Percentiles rank a stretch among this genome's conserved stretches.
Evolutionary conservation across 2,797 vertebrate genomes (phyloP).

Genomic region (Carduelis carduelis): DNA sequence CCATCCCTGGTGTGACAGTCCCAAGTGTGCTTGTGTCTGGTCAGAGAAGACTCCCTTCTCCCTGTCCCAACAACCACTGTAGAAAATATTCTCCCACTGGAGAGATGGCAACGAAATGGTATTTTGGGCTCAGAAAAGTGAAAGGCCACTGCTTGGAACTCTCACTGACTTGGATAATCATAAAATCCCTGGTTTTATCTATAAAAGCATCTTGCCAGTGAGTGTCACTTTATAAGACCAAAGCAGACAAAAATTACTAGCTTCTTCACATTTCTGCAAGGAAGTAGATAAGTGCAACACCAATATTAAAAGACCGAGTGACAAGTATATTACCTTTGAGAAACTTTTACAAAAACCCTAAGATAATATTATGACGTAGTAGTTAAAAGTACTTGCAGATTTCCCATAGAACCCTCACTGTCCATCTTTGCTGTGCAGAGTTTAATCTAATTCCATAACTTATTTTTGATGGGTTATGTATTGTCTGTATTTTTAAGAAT

Average conservation of each 20-base stretch:
- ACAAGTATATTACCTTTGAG: not conserved
- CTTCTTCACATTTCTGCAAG: not conserved
- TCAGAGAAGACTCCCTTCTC: not conserved
- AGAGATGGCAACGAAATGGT: accelerated
- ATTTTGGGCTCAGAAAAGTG: not conserved
- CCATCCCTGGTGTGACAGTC: not conserved
- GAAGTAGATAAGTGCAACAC: not conserved
- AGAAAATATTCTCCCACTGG: not conserved
- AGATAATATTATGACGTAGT: not conserved
- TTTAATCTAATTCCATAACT: not conserved
- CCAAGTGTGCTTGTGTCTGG: not conserved
- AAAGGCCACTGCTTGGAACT: accelerated
- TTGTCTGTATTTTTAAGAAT: not conserved
- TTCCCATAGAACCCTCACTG: not conserved
- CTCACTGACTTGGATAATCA: not conserved
- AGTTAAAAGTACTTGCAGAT: not conserved
- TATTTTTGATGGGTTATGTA: not conserved
- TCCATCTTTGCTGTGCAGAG: not conserved
- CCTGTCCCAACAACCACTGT: not conserved
- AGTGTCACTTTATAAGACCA: not conserved
- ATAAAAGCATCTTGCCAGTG: not conserved
- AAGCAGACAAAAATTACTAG: not conserved
- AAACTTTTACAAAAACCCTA: not conserved
- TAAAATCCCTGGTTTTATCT: not conserved
- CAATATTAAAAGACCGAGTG: not conserved